Percentiles rank a stretch among this genome's conserved stretches.
Evolutionary conservation across 92 coral and sea anemone species (phyloP).

Genomic region (Epizoanthus illoricatus): DNA sequence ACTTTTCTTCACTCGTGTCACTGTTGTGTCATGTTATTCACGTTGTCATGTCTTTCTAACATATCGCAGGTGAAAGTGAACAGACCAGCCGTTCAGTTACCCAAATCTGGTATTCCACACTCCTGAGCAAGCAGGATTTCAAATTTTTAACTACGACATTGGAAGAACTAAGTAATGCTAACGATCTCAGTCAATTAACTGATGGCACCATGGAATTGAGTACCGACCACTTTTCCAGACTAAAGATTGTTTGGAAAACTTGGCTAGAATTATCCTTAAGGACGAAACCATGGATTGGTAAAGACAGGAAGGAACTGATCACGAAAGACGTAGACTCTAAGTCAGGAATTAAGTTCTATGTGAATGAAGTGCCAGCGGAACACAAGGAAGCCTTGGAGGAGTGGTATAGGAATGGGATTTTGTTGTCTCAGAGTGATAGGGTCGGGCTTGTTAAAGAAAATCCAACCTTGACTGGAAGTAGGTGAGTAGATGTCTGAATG

Average conservation of each 20-base stretch:
- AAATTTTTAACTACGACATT: constrained; percentile 2
- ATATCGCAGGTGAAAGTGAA: not conserved
- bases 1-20: no score
- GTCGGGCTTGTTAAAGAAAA: constrained; percentile 29
- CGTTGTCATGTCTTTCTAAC: no score
- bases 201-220: not conserved
- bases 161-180: constrained; percentile 3
- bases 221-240: not conserved
- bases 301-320: constrained; percentile 9
- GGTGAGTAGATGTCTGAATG: not conserved
- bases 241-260: constrained; percentile 33
- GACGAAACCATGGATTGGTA: constrained; percentile 29
- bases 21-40: no score
- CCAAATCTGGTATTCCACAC: constrained; percentile 38
- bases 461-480: constrained; percentile 46
- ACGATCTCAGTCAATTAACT: constrained; percentile 2
- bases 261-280: constrained; percentile 30
- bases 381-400: constrained; percentile 9
- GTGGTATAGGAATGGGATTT: constrained; percentile 32
- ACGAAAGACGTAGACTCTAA: not conserved
- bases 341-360: constrained; percentile 2
- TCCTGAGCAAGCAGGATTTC: constrained; percentile 21
- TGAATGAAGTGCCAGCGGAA: constrained; percentile 23
- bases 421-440: not conserved
- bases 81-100: constrained; percentile 1